Evolutionary conservation across 1,140 invertebrate genomes (phyloP), one percentile per base, ranked within the genome.

Genomic region (Streblospio benedicti): DNA sequence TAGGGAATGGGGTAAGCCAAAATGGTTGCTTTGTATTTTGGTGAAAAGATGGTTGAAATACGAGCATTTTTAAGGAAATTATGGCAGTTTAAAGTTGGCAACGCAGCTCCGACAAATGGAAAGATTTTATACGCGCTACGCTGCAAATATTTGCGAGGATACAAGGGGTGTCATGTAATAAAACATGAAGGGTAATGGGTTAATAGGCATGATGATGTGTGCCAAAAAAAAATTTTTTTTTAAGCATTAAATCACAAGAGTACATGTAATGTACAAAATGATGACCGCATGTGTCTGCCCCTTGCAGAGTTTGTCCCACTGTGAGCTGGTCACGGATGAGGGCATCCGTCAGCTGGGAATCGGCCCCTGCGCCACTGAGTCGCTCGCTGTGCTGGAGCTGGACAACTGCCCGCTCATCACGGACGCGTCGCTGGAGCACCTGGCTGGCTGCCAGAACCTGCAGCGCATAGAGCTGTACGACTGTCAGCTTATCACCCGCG

Each of bases 321-420:
- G 96, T 80, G 96, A 99, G 80, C 78, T 97, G 61, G 96, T 99
- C 63, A 98, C 95, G 27, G 96, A 99, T 77, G 93, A 95, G 79
- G 94, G 95, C 25, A 96, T 99, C 67, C 83, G 91, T 59, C 91
- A 97, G 75, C 77, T 99, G 51, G 91, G 93, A 0, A 85, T 87
- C 61, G 92, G 91, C 52, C 86, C 92, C 1, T 95, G 91, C 80
- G 89, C 92, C 14, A 70, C 67, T 20, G 76, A 79, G 59, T 66
- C 72, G 31, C 64, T 81, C 35, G 89, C 89, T 45, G 90, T 98
- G 30, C 81, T 99, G 47, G 96, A 98, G 79, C 81, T 99, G 65
- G 96, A 99, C 80, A 99, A 99, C 79, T 99, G 96, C 80, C 96
- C 96, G 1, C 81, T 97, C 60, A 92, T 99, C 66, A 97, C 95